Base-by-base conservation (phyloP, 2,113 vertebrate genomes). In the Pogonocichla stellata region DNA sequence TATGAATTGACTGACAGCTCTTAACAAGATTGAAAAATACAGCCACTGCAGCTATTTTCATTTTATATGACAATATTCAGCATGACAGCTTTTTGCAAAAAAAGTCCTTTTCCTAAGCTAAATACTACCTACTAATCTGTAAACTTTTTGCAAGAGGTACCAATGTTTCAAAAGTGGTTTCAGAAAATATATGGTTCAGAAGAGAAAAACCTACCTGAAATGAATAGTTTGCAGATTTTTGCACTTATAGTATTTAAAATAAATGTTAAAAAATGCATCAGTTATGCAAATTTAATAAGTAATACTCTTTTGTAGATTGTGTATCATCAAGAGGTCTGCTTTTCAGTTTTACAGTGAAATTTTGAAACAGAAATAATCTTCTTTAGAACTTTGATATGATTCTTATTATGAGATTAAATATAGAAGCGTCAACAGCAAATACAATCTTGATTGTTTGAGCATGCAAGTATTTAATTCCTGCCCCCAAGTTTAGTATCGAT, bases 1-100 rank as follows among this genome's bases (percentile, higher is more conserved):
- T 93, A 45, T 82, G 12, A 92, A 86, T 45, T 93, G 74, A 92
- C 40, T 86, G 71, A 47, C 40, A 86, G 57, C 24, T 28, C 40
- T 82, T 74, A 75, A 69, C 43, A 31, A 56, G 61, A 45, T 40
- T 57, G 74, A 86, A 67, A 86, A 94, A 79, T 60, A 43, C 31
- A 86, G 50, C 40, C 28, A 38, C 62, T 86, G 66, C 20, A 81
- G 51, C 36, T 85, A 33, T 71, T 2, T 3, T 65, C 16, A 19
- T 82, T 88, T 88, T 75, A 60, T 64, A 29, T 67, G 53, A 48
- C 26, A 72, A 4, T 90, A 64, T 86, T 67, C 20, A 79, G 28
- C 40, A 64, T 75, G 62, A 69, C 57, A 86, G 31, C 8, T 92
- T 71, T 81, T 75, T 64, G 74, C 79, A 56, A 51, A 85, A 43